Evolutionary conservation across 2,797 vertebrate genomes (phyloP).

Genomic region (Crax fasciolata): DNA sequence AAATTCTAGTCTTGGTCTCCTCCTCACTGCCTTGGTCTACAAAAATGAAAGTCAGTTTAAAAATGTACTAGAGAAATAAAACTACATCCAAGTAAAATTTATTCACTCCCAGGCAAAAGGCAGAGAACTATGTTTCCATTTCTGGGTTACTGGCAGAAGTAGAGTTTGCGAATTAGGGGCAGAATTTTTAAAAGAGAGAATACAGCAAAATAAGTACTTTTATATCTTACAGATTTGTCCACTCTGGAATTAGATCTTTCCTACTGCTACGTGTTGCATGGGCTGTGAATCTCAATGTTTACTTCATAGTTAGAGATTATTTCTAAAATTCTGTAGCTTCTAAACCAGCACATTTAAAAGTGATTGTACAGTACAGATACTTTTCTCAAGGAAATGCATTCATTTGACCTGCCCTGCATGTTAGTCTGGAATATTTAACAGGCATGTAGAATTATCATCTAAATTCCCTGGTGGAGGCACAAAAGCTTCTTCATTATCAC

Average conservation of each 20-base stretch:
- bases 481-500: neutral
- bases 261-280: neutral
- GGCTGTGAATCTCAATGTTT: neutral
- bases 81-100: slow-evolving; percentile 57
- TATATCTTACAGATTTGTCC: neutral
- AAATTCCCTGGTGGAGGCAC: neutral
- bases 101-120: slow-evolving; percentile 15
- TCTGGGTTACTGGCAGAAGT: slow-evolving; percentile 41
- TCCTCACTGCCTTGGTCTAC: slow-evolving; percentile 9
- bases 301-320: neutral
- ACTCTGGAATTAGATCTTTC: neutral
- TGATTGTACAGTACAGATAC: neutral
- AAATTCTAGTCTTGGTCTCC: slow-evolving; percentile 33
- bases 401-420: neutral
- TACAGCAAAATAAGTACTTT: neutral
- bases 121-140: slow-evolving; percentile 15
- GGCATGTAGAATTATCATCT: neutral
- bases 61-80: slow-evolving; percentile 67
- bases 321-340: neutral
- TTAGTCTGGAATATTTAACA: neutral
- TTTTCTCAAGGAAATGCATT: neutral
- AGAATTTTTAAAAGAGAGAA: slow-evolving; percentile 32
- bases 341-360: neutral
- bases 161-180: neutral
- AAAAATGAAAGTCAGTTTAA: slow-evolving; percentile 61